These are phyloP conservation scores for Plagodis pulveraria DNA, from an alignment of 2,888 invertebrate species.

Conservation along the genomic window DNA sequence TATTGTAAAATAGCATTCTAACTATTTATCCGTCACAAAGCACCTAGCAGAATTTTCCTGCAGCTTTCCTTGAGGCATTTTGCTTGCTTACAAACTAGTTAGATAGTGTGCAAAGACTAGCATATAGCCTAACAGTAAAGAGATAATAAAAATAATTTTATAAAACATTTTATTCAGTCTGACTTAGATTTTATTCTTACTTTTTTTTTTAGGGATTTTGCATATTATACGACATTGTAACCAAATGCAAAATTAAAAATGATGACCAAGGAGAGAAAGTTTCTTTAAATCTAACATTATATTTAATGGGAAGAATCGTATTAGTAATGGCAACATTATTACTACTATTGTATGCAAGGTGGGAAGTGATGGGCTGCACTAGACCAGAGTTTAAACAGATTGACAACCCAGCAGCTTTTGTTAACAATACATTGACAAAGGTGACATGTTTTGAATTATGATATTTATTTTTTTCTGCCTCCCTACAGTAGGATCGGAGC, in stretches of 20 bases:
- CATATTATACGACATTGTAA: conserved; percentile 87
- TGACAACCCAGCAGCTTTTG: conserved; percentile 97
- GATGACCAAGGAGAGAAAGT: conserved; percentile 19
- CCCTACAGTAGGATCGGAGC: too few relatives aligned
- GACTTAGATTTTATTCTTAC: neutral
- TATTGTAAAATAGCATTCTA: too few relatives aligned
- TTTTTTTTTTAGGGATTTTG: conserved; percentile 84
- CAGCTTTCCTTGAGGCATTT: too few relatives aligned
- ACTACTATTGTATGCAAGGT: conserved; percentile 86
- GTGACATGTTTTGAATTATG: conserved; percentile 60
- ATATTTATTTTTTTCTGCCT: too few relatives aligned
- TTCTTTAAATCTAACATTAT: neutral
- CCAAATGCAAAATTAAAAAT: conserved; percentile 46
- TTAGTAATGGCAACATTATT: conserved; percentile 78
- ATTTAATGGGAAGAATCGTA: conserved; percentile 74
- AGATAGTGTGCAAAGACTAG: too few relatives aligned
- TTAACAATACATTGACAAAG: conserved; percentile 86
- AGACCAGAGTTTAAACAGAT: conserved; percentile 92
- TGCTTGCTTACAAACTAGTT: too few relatives aligned
- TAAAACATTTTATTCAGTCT: neutral
- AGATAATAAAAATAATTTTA: neutral
- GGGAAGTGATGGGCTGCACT: conserved; percentile 91
- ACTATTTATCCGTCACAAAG: too few relatives aligned
- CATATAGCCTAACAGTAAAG: too few relatives aligned
- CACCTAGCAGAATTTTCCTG: too few relatives aligned